Evolutionary conservation across 2,797 vertebrate species (phyloP).

Genomic region (Phrynocephalus vlangalii): DNA sequence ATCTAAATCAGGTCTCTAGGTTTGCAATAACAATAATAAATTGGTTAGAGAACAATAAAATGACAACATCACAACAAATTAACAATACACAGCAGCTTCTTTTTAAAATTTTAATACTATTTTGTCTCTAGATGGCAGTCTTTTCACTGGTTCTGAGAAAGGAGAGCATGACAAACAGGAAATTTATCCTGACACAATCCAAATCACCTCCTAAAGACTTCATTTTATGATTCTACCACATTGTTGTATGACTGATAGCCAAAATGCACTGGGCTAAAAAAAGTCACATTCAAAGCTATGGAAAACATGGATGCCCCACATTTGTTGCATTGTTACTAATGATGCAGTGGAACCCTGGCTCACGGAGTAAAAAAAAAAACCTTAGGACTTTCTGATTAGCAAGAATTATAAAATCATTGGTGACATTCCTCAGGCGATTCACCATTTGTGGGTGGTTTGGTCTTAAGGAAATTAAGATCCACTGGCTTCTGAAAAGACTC

Average conservation of each 20-base stretch:
- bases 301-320: background rate
- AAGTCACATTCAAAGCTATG: background rate
- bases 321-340: background rate
- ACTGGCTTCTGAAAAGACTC: no score
- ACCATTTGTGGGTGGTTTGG: no score
- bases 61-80: background rate
- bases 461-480: no score
- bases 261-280: background rate
- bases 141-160: constrained; percentile 58
- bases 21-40: background rate
- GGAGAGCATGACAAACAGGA: background rate
- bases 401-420: no score
- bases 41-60: background rate
- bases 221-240: no score
- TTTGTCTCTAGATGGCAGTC: constrained; percentile 56
- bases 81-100: background rate
- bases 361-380: no score
- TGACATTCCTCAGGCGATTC: no score
- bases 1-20: background rate
- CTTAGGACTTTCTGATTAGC: no score
- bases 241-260: background rate
- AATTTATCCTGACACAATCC: background rate
- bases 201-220: background rate
- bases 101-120: background rate
- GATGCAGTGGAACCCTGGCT: no score